Percentiles rank a stretch among this genome's conserved stretches.
Evolutionary conservation across 2,797 vertebrate species (phyloP).

Genomic region (Sparidentex hasta): DNA sequence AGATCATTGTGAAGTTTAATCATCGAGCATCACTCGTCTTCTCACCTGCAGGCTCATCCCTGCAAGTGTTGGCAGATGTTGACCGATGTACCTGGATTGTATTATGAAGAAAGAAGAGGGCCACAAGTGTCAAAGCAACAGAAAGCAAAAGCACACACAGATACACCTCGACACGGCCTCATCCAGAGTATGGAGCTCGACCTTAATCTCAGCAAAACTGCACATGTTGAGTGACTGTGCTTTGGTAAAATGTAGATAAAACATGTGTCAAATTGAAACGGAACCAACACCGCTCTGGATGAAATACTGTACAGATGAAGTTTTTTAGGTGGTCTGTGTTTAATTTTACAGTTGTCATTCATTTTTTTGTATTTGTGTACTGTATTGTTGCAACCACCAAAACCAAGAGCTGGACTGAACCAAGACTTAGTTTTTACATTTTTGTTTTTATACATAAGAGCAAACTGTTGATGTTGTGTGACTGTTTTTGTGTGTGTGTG

Average conservation of each 20-base stretch:
- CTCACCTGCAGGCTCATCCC: slow-evolving; percentile 87
- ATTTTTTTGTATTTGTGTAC: slow-evolving; percentile 49
- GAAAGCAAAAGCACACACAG: slow-evolving; percentile 6
- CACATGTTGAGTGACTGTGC: slow-evolving; percentile 7
- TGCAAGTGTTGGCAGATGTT: slow-evolving; percentile 92
- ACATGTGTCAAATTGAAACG: slow-evolving; percentile 41
- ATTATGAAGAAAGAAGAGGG: slow-evolving; percentile 83
- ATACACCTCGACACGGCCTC: background rate
- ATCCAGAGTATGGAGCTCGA: slow-evolving; percentile 3
- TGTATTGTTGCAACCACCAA: slow-evolving; percentile 60
- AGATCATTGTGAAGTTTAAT: background rate
- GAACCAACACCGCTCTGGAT: slow-evolving; percentile 20
- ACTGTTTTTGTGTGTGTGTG: background rate
- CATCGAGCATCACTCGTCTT: background rate
- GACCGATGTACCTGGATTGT: slow-evolving; percentile 95
- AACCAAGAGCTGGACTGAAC: slow-evolving; percentile 71
- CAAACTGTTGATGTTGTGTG: slow-evolving; percentile 31
- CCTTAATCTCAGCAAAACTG: slow-evolving; percentile 18
- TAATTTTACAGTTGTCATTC: slow-evolving; percentile 27
- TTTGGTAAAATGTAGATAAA: slow-evolving; percentile 35
- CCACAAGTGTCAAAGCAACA: slow-evolving; percentile 21
- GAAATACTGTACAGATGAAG: slow-evolving; percentile 26
- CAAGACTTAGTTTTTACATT: slow-evolving; percentile 44
- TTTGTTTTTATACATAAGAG: slow-evolving; percentile 57
- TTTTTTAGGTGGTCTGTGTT: slow-evolving; percentile 30